Evolutionary conservation across 2,113 vertebrate genomes (phyloP).

Genomic region (Abramis brama): DNA sequence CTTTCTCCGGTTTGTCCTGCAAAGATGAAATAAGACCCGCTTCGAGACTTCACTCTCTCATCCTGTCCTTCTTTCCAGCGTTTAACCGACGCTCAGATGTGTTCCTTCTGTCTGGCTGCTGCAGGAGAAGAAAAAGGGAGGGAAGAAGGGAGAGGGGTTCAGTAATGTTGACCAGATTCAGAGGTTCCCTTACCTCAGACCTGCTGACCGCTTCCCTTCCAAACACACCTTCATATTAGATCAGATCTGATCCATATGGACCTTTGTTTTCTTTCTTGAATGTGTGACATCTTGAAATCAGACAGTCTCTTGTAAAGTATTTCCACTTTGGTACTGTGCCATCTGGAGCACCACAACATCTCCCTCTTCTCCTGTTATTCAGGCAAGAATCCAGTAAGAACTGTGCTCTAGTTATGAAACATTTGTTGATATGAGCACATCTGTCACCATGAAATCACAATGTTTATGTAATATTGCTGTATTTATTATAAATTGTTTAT

Average conservation of each 20-base stretch:
- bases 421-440: not conserved
- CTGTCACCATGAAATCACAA: not conserved
- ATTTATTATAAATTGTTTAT: too few relatives aligned
- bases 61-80: constrained; percentile 68
- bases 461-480: too few relatives aligned
- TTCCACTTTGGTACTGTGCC: constrained; percentile 2
- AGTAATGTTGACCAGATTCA: constrained; percentile 34
- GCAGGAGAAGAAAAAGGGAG: not conserved
- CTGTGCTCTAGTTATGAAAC: not conserved
- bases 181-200: not conserved
- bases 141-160: constrained; percentile 5
- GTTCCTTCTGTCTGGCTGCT: constrained; percentile 48
- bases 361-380: not conserved
- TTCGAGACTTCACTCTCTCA: constrained; percentile 42
- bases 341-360: not conserved
- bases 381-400: not conserved
- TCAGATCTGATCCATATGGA: not conserved
- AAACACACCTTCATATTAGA: not conserved
- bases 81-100: constrained; percentile 54
- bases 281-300: constrained; percentile 11
- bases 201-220: not conserved
- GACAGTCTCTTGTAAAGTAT: not conserved
- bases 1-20: not conserved
- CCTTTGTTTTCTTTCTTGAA: not conserved
- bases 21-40: not conserved